phyloP scores from a whole-genome alignment of 2,797 vertebrate species.

The Heteromormyrus szaboi region DNA sequence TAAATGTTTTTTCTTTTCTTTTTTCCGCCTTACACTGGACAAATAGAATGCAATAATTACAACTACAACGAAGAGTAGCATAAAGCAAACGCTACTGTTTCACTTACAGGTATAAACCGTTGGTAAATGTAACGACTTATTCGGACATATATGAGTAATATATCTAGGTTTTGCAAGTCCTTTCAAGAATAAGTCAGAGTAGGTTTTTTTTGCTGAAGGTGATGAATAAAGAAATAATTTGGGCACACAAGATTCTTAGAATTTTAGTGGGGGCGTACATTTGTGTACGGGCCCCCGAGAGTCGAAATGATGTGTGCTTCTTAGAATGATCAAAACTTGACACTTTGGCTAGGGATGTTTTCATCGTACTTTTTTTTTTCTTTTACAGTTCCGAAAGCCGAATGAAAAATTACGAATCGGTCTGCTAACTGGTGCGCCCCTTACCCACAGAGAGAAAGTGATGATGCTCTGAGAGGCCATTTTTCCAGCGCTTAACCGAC shows the following conservation, averaged over 20 bases:
- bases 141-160: slow-evolving; percentile 21
- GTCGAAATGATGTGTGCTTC: slow-evolving; percentile 46
- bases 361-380: neutral
- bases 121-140: neutral
- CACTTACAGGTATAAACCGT: neutral
- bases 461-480: slow-evolving; percentile 21
- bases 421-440: neutral
- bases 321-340: slow-evolving; percentile 52
- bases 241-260: slow-evolving; percentile 52
- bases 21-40: neutral
- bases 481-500: slow-evolving; percentile 17
- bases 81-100: neutral
- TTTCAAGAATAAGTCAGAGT: slow-evolving; percentile 55
- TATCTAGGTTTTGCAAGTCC: slow-evolving; percentile 39
- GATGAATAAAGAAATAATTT: slow-evolving; percentile 41
- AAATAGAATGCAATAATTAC: neutral
- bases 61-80: neutral
- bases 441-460: slow-evolving; percentile 11
- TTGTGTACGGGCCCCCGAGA: slow-evolving; percentile 36
- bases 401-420: slow-evolving; percentile 7
- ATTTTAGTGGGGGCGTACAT: slow-evolving; percentile 48
- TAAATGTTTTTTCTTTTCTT: neutral
- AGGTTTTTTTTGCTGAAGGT: slow-evolving; percentile 19
- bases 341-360: neutral
- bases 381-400: neutral